phyloP scores from a whole-genome alignment of 2,113 vertebrate genomes.

The Tretioscincus oriximinensis region DNA sequence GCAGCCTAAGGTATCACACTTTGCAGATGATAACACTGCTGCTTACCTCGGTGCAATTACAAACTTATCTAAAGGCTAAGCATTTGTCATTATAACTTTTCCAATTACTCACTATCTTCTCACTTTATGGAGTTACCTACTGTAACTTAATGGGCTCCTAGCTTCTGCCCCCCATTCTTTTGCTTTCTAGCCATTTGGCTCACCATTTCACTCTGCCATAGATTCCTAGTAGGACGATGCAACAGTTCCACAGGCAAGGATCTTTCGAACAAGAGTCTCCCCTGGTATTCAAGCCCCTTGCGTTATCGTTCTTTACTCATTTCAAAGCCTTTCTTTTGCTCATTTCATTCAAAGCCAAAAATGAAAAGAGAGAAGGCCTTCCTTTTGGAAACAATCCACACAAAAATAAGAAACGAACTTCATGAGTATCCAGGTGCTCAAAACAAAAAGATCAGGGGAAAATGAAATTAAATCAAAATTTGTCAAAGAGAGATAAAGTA shows the following conservation, averaged over 20 bases:
- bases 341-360: background rate
- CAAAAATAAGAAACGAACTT: accelerated
- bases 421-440: conserved; percentile 40
- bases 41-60: no score
- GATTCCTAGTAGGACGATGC: background rate
- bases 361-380: background rate
- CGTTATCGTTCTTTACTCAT: background rate
- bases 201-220: background rate
- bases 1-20: no score
- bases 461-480: conserved; percentile 61
- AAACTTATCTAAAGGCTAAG: no score
- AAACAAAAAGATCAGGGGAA: conserved; percentile 47
- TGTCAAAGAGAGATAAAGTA: conserved; percentile 53
- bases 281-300: background rate
- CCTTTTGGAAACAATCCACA: conserved; percentile 1
- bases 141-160: background rate
- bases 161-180: background rate
- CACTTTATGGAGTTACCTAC: background rate
- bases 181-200: background rate
- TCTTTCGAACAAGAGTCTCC: background rate
- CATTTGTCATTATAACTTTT: background rate
- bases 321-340: background rate
- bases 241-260: background rate
- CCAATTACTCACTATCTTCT: background rate
- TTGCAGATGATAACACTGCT: no score